phyloP scores from a whole-genome alignment of 2,113 vertebrate genomes.

The Sander lucioperca region DNA sequence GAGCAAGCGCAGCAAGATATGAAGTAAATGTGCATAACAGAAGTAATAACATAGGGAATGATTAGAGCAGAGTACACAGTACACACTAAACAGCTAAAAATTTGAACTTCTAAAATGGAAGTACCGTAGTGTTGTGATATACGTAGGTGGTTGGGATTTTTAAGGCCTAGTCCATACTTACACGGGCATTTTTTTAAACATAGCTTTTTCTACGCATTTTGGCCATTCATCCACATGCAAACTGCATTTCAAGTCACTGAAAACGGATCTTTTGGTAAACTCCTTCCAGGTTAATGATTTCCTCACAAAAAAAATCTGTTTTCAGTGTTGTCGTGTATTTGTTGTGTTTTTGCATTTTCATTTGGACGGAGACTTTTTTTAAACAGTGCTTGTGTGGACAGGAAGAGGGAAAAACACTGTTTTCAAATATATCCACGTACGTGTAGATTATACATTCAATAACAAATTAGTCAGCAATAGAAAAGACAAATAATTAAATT shows the following conservation, averaged over 20 bases:
- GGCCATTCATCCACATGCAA: too few relatives aligned
- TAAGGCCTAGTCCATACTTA: too few relatives aligned
- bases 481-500: not conserved
- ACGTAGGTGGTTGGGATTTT: not conserved
- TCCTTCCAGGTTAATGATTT: too few relatives aligned
- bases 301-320: too few relatives aligned
- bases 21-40: constrained; percentile 48
- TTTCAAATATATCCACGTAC: too few relatives aligned
- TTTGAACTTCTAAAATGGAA: not conserved
- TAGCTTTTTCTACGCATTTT: not conserved
- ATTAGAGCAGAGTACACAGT: not conserved
- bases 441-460: not conserved
- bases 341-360: too few relatives aligned
- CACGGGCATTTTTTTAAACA: not conserved
- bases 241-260: too few relatives aligned
- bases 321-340: too few relatives aligned
- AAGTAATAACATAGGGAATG: constrained; percentile 8
- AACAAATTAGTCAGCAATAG: not conserved
- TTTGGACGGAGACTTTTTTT: too few relatives aligned
- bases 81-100: not conserved
- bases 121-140: not conserved
- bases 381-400: too few relatives aligned
- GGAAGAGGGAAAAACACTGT: too few relatives aligned
- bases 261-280: too few relatives aligned
- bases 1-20: constrained; percentile 38